Conservation (phyloP, 2,888 invertebrate genomes). For the Rhagophthalmus giganteus region DNA sequence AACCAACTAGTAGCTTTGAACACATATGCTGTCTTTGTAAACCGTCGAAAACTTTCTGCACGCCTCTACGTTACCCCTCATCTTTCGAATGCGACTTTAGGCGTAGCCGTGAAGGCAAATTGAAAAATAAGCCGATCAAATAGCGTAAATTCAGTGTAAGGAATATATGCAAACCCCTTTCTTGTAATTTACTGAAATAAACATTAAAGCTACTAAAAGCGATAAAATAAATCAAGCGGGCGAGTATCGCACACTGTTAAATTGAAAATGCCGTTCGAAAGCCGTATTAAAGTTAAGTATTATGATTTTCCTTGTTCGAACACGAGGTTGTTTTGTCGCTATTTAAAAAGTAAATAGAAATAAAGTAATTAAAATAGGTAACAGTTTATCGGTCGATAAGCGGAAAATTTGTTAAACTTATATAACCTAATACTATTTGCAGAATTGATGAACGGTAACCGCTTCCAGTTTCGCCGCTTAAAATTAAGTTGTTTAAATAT, state of each 20-base stretch:
- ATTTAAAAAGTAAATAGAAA: background rate
- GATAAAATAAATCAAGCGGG: slow-evolving; percentile 62
- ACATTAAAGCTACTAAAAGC: slow-evolving; percentile 62
- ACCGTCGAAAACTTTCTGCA: slow-evolving; percentile 8
- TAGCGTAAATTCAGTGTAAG: slow-evolving; percentile 34
- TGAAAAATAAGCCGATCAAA: slow-evolving; percentile 24
- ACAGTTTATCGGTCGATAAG: background rate
- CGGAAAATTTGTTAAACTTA: no score
- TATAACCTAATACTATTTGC: no score
- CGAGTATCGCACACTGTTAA: slow-evolving; percentile 48
- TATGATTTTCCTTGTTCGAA: background rate
- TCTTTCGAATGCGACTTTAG: slow-evolving; percentile 3
- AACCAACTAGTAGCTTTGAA: slow-evolving; percentile 34
- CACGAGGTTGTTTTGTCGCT: background rate
- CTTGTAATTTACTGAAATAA: slow-evolving; percentile 63
- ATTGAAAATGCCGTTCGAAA: slow-evolving; percentile 37
- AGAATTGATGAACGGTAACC: no score
- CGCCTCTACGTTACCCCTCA: slow-evolving; percentile 15
- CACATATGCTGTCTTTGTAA: slow-evolving; percentile 31
- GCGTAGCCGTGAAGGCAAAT: slow-evolving; percentile 1
- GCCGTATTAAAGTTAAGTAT: background rate
- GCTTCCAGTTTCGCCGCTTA: slow-evolving; percentile 4
- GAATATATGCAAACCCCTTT: slow-evolving; percentile 58
- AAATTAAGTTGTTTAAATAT: slow-evolving; percentile 19
- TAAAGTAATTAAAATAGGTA: no score